Evolutionary conservation across 2,113 vertebrate species (phyloP).

Genomic region (Tetrax tetrax): DNA sequence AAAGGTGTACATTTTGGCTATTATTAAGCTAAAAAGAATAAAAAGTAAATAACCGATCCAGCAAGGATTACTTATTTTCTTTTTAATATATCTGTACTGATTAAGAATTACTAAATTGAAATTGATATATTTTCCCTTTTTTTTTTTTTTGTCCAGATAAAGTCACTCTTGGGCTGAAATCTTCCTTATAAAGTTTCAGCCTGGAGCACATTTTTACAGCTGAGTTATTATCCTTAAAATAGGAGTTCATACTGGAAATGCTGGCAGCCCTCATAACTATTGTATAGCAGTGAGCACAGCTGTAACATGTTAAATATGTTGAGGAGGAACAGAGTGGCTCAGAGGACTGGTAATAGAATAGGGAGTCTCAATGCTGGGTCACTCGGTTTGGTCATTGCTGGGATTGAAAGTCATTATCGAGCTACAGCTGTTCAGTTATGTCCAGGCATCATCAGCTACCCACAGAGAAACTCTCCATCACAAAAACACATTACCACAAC

Average conservation of each 20-base stretch:
- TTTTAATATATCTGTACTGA: background rate
- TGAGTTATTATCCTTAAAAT: constrained; percentile 54
- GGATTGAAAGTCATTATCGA: background rate
- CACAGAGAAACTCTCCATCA: background rate
- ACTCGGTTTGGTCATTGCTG: background rate
- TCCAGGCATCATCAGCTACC: background rate
- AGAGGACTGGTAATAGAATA: background rate
- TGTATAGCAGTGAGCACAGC: background rate
- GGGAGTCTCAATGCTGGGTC: background rate
- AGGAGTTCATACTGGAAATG: constrained; percentile 39
- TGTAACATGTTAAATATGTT: constrained; percentile 17
- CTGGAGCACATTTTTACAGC: constrained; percentile 38
- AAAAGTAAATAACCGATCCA: background rate
- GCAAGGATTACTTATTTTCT: constrained; percentile 1
- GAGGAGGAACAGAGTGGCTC: background rate
- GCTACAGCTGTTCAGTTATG: background rate
- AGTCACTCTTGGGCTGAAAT: constrained; percentile 28
- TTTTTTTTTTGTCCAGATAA: background rate
- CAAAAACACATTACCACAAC: background rate
- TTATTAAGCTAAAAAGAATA: background rate
- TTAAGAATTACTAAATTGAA: constrained; percentile 20
- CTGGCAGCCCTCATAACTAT: constrained; percentile 20
- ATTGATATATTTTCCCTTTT: background rate
- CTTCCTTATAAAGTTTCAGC: constrained; percentile 23
- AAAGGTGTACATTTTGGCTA: background rate